phyloP scores from a whole-genome alignment of 2,113 vertebrate genomes.

The Trematocara nigrifrons region DNA sequence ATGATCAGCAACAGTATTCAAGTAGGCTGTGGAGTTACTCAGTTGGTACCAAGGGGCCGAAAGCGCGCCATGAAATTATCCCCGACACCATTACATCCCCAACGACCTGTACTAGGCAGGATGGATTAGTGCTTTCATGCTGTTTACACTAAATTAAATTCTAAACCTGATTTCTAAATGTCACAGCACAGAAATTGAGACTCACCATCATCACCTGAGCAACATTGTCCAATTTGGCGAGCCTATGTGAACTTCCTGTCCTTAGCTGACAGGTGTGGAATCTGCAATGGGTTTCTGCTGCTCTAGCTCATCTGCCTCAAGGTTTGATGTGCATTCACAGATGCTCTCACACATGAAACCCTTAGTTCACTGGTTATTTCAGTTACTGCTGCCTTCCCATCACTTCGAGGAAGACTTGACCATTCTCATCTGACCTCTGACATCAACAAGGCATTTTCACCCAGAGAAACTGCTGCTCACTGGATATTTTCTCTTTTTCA shows the following conservation, averaged over 20 bases:
- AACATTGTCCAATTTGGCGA: neutral
- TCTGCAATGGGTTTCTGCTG: neutral
- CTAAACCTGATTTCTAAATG: neutral
- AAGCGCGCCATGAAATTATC: neutral
- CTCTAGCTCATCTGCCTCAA: neutral
- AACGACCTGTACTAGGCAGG: neutral
- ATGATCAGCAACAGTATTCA: neutral
- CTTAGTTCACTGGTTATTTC: neutral
- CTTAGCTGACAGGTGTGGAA: neutral
- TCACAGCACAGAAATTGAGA: neutral
- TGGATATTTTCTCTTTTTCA: neutral
- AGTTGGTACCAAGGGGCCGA: neutral
- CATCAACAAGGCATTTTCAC: neutral
- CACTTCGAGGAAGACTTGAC: neutral
- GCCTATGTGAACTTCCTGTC: neutral
- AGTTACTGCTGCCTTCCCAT: neutral
- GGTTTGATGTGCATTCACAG: neutral
- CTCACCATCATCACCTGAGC: neutral
- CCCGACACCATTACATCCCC: neutral
- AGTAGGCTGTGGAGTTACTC: neutral
- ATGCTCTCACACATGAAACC: neutral
- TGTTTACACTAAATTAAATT: neutral
- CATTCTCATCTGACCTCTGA: neutral
- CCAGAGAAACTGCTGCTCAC: neutral
- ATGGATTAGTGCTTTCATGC: neutral